Conservation (phyloP, 2,888 invertebrate genomes). For the Liposcelis brunnea region DNA sequence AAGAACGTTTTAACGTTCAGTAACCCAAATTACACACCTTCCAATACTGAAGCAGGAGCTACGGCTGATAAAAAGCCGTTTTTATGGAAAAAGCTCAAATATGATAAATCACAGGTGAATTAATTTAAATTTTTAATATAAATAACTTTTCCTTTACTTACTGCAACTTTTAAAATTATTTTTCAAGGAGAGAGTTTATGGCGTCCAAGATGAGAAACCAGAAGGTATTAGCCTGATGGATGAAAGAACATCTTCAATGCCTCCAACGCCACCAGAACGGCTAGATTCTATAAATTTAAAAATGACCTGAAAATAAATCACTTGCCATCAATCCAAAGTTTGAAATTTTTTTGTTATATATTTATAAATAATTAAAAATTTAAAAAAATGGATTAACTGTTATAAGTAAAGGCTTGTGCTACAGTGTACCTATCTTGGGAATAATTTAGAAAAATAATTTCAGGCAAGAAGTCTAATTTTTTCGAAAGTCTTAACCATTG, state of each 20-base stretch:
- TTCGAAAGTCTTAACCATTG: no score
- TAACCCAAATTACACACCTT: constrained; percentile 68
- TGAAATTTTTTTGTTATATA: no score
- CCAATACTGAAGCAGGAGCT: constrained; percentile 29
- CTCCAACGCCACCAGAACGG: constrained; percentile 6
- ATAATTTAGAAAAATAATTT: no score
- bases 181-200: constrained; percentile 5
- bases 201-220: constrained; percentile 6
- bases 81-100: constrained; percentile 59
- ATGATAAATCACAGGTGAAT: constrained; percentile 55
- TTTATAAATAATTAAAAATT: no score
- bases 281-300: constrained; percentile 3
- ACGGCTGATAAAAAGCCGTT: constrained; percentile 28
- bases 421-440: no score
- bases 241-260: not conserved
- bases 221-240: constrained; percentile 4
- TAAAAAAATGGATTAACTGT: no score
- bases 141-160: not conserved
- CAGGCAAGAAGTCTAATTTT: no score
- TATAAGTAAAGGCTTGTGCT: no score
- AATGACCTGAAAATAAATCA: not conserved
- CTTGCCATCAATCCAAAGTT: no score
- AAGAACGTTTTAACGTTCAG: constrained; percentile 68
- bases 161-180: not conserved
- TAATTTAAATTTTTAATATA: not conserved